Evolutionary conservation across 2,113 vertebrate genomes (phyloP).

Genomic region (Trochalopteron elliotii): DNA sequence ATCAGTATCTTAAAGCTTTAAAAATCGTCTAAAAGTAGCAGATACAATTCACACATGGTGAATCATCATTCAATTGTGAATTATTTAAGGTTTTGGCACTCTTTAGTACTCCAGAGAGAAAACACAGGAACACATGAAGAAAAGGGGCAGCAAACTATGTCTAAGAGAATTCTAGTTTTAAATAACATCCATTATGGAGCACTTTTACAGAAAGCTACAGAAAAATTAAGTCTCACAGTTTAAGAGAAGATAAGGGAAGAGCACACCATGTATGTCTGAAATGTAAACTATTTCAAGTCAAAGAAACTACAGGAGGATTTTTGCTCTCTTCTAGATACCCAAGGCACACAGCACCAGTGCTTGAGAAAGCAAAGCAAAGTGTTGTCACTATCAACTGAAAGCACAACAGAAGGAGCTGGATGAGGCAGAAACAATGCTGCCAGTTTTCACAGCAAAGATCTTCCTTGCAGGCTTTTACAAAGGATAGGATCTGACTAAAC

Average conservation of each 20-base stretch:
- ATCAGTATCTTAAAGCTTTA: not conserved
- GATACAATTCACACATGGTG: not conserved
- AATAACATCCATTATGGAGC: not conserved
- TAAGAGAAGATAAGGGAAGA: not conserved
- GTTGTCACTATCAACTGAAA: not conserved
- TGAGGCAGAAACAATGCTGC: not conserved
- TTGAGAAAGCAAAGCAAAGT: not conserved
- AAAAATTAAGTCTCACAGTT: not conserved
- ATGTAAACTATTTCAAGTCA: not conserved
- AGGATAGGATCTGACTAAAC: not conserved
- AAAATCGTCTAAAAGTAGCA: not conserved
- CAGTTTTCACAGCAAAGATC: not conserved
- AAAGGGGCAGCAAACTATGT: not conserved
- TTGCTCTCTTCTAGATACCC: not conserved
- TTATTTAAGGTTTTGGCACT: not conserved
- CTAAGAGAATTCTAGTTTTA: not conserved
- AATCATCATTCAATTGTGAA: not conserved
- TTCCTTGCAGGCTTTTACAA: not conserved
- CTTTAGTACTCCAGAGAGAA: not conserved
- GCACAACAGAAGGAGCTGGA: not conserved
- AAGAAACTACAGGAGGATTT: not conserved
- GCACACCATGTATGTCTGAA: not conserved
- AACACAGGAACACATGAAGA: not conserved
- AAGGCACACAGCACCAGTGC: not conserved
- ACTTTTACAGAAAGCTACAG: not conserved